These are phyloP conservation scores for Drosophila sulfurigaster DNA, from an alignment of 1,140 invertebrate genomes.

Conservation along the genomic window DNA sequence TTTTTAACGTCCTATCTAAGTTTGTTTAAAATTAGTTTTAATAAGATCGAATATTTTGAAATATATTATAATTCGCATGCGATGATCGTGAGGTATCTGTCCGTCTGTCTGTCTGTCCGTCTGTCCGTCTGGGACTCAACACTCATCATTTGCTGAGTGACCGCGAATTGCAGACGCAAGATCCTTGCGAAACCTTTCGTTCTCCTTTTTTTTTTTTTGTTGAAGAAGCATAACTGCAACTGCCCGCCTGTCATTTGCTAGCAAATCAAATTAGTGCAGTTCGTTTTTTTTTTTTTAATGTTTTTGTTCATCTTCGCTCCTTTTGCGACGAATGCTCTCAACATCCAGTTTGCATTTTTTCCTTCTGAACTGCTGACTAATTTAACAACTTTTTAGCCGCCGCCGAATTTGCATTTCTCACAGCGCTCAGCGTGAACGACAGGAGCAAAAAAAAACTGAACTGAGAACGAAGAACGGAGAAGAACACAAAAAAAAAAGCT, in stretches of 20 bases:
- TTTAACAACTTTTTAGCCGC: constrained; percentile 56
- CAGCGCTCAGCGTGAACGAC: constrained; percentile 26
- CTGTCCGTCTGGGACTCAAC: neutral
- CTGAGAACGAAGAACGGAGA: neutral
- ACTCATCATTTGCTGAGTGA: neutral
- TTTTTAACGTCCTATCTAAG: too few relatives aligned
- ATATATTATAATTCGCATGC: too few relatives aligned
- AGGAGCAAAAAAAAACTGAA: constrained; percentile 41
- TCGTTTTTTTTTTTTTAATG: constrained; percentile 47
- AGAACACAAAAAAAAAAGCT: neutral
- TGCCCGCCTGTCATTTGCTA: constrained; percentile 4
- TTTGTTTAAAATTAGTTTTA: too few relatives aligned
- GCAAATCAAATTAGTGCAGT: constrained; percentile 75
- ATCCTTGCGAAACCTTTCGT: constrained; percentile 2
- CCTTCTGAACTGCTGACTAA: constrained; percentile 60
- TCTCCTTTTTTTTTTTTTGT: neutral
- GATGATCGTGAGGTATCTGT: neutral
- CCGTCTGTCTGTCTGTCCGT: neutral
- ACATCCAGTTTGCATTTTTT: constrained; percentile 32
- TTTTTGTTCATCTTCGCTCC: neutral
- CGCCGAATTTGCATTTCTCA: constrained; percentile 79
- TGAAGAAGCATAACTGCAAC: constrained; percentile 8
- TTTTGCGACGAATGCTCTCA: neutral
- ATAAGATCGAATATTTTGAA: too few relatives aligned
- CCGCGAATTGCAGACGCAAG: neutral